Base-by-base conservation (phyloP, 2,797 vertebrate species). In the Mergus octosetaceus region DNA sequence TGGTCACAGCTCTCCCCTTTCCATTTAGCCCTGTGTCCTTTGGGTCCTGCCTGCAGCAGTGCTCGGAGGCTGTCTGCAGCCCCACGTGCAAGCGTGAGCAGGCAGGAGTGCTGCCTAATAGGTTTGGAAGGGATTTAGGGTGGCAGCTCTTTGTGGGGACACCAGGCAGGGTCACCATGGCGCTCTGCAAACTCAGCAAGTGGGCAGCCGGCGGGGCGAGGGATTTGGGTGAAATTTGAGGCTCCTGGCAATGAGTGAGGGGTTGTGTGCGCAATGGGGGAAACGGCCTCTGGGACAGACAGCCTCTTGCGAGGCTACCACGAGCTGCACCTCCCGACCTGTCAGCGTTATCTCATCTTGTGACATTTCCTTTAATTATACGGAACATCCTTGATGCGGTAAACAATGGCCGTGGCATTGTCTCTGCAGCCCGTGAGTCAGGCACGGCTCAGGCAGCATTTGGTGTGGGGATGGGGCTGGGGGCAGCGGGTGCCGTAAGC, bases 341-440 rank as follows among this genome's bases (percentile, higher is more conserved):
- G 54, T 30, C 30, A 15, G 47, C 62, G 75, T 94, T 97, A 95
- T 95, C 95, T 85, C 93, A 89, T 94, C 71, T 86, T 71, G 79
- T 71, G 93, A 70, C 21, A 0, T 90, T 97, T 97, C 97, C 96
- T 97, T 95, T 85, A 75, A 91, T 96, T 95, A 82, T 94, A 11
- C 14, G 13, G n/a, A 82, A 56, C 0, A 79, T 34, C 95, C 95
- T 95, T 95, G 95, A 79, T 71, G 5, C 45, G 47, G 81, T 94
- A 90, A 96, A 92, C 93, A 96, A 64, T 86, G 41, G 70, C 75
- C 79, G 5, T 77, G 91, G 91, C 89, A 90, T 96, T 96, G 96
- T 96, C 80, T 51, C 51, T 53, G 36, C 84, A 6, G 72, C 61
- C 71, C 1, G 3, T 62, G 89, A 96, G 85, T 87, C 92, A 66